These are phyloP conservation scores for Parasteatoda tepidariorum DNA, from an alignment of 1,140 invertebrate species.

Conservation along the genomic window DNA sequence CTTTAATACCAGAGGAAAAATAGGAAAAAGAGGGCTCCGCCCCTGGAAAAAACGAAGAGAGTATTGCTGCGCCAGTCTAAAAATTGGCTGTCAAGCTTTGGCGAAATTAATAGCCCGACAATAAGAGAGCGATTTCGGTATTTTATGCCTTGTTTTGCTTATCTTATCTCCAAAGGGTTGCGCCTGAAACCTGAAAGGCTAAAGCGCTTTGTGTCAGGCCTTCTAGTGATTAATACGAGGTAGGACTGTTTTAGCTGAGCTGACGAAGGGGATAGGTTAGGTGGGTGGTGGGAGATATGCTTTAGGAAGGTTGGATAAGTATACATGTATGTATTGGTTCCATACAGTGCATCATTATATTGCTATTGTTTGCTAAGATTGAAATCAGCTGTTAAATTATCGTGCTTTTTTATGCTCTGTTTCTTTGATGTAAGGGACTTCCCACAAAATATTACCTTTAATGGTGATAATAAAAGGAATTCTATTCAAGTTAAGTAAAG, in stretches of 20 bases:
- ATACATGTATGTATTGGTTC: not conserved
- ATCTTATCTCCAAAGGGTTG: constrained; percentile 46
- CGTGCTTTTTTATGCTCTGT: not conserved
- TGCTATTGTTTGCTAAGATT: constrained; percentile 27
- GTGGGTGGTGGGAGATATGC: not conserved
- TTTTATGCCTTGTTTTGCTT: constrained; percentile 52
- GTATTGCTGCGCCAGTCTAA: constrained; percentile 15
- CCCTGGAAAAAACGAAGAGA: not conserved
- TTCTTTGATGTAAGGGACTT: not conserved
- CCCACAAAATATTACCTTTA: not conserved
- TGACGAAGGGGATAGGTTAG: not conserved
- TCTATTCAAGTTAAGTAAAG: no score
- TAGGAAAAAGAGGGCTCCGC: not conserved
- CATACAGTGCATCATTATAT: not conserved
- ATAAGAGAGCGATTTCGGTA: constrained; percentile 48
- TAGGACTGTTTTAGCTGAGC: not conserved
- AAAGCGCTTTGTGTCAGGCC: constrained; percentile 41
- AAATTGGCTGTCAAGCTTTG: constrained; percentile 44
- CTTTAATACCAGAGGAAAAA: not conserved
- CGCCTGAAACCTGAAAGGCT: constrained; percentile 15
- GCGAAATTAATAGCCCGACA: constrained; percentile 43
- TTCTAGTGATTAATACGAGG: constrained; percentile 22
- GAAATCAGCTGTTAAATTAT: constrained; percentile 17
- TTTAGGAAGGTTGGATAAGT: not conserved
- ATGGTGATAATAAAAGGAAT: no score